Evolutionary conservation across 2,888 invertebrate genomes (phyloP).

Genomic region (Catotricha subobsoleta): DNA sequence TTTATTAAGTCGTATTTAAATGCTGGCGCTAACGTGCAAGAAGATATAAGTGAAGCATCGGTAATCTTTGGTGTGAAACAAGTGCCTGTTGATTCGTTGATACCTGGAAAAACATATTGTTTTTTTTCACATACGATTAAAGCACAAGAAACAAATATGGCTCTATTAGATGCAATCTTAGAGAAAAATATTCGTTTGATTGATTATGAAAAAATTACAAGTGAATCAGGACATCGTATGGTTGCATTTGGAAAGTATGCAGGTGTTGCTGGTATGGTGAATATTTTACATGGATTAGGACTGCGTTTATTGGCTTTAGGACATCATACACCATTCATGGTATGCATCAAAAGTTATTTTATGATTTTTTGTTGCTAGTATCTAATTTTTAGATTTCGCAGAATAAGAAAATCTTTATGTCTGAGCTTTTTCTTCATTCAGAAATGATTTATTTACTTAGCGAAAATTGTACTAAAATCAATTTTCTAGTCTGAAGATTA

Average conservation of each 20-base stretch:
- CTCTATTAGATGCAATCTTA: slow-evolving; percentile 82
- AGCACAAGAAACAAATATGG: slow-evolving; percentile 97
- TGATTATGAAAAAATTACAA: slow-evolving; percentile 93
- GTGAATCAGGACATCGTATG: slow-evolving; percentile 70
- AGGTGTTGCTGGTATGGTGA: slow-evolving; percentile 96
- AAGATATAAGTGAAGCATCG: slow-evolving; percentile 90
- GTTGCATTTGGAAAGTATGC: slow-evolving; percentile 78
- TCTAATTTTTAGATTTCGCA: neutral
- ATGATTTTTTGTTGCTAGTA: neutral
- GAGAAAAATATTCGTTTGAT: slow-evolving; percentile 92
- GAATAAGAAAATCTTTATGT: no score
- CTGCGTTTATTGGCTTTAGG: slow-evolving; percentile 83
- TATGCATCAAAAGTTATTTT: slow-evolving; percentile 25
- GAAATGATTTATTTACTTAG: no score
- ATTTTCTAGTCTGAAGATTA: no score
- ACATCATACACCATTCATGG: slow-evolving; percentile 99
- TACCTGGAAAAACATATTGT: slow-evolving; percentile 94
- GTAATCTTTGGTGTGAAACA: slow-evolving; percentile 92
- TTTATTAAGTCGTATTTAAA: slow-evolving; percentile 61
- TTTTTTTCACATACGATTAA: slow-evolving; percentile 99
- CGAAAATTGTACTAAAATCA: no score
- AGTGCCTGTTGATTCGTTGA: slow-evolving; percentile 75
- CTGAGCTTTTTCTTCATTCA: no score
- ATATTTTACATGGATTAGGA: slow-evolving; percentile 94
- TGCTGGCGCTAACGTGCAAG: slow-evolving; percentile 83